Percentiles rank a stretch among this genome's conserved stretches.
Conservation (phyloP, 2,888 invertebrate genomes). For the Drosophila testacea region DNA sequence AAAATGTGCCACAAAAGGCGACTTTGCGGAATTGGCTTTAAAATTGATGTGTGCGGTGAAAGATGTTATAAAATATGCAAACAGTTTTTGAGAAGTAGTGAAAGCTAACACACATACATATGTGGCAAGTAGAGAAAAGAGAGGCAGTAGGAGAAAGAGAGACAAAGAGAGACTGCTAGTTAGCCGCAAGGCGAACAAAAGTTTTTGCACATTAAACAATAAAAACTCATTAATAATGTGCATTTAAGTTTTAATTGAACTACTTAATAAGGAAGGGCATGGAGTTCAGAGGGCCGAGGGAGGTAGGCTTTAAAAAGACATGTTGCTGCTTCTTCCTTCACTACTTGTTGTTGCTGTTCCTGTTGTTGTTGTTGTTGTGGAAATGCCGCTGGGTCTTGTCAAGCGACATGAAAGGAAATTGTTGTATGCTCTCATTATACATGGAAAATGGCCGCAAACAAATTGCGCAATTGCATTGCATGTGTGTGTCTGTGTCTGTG, state of each 20-base stretch:
- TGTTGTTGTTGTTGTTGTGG: conserved; percentile 24
- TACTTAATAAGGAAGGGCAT: conserved; percentile 64
- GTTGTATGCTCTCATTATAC: conserved; percentile 60
- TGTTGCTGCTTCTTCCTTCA: conserved; percentile 1
- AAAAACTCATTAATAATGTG: conserved; percentile 80
- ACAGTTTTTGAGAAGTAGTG: conserved; percentile 20
- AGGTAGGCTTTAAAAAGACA: conserved; percentile 30
- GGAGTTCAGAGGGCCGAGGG: no score
- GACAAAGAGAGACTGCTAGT: conserved; percentile 26
- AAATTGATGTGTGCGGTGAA: conserved; percentile 61
- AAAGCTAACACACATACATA: conserved; percentile 3
- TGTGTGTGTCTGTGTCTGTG: neutral
- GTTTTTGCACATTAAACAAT: conserved; percentile 73
- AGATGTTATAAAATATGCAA: conserved; percentile 62
- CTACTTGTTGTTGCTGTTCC: conserved; percentile 1
- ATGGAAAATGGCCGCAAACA: conserved; percentile 61
- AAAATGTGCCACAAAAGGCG: conserved; percentile 37
- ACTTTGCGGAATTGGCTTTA: conserved; percentile 9
- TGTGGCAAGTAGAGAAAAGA: neutral
- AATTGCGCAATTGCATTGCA: conserved; percentile 41
- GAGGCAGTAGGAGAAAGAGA: neutral
- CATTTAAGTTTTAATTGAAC: conserved; percentile 79
- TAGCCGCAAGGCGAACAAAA: conserved; percentile 59
- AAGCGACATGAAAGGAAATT: conserved; percentile 60
- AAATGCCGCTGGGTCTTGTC: conserved; percentile 40